Evolutionary conservation across 2,888 invertebrate species (phyloP), one percentile per base, ranked within the genome.

Genomic region (Nematopogon swammerdamellus): DNA sequence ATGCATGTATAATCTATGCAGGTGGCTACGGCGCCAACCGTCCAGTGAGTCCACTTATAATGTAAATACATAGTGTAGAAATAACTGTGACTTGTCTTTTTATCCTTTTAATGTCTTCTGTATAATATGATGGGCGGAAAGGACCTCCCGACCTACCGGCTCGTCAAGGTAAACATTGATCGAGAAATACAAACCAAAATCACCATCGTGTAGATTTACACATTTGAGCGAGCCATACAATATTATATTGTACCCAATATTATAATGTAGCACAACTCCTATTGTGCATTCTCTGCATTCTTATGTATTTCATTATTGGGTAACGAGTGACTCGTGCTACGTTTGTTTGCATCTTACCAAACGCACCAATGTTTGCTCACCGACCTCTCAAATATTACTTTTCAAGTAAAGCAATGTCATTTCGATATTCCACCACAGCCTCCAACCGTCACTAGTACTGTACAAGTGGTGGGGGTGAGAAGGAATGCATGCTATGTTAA

Each of bases 141-240:
- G 83, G 83, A 84, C 75, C 82, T 84, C 79, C 83, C 83, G 73
- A 81, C 82, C 75, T 83, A 83, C 79, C 83, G 82, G 81, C 83
- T 83, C 77, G 76, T 83, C 75, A 83, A 84, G 84, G 83, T 82
- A 82, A 82, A 63, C 61, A 59, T 65, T 55, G 68, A 68, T 72
- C 68, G 68, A 67, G 59, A 63, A 57, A 64, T 63, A 57, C 58
- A 65, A 63, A 67, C 65, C 11, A 14, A 58, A 63, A 63, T 74
- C 74, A 75, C 70, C 62, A 54, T 52, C 56, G 54, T 65, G 72
- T 75, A 75, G 73, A 72, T 76, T 75, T 73, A 76, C 77, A 76
- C 75, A 75, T 73, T 68, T 58, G 50, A 49, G 53, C 44, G 14
- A 49, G 46, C 2, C 19, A 20, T 30, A 14, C 19, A 19, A 19